Evolutionary conservation across 2,113 vertebrate genomes (phyloP).

Genomic region (Microtus richardsoni): DNA sequence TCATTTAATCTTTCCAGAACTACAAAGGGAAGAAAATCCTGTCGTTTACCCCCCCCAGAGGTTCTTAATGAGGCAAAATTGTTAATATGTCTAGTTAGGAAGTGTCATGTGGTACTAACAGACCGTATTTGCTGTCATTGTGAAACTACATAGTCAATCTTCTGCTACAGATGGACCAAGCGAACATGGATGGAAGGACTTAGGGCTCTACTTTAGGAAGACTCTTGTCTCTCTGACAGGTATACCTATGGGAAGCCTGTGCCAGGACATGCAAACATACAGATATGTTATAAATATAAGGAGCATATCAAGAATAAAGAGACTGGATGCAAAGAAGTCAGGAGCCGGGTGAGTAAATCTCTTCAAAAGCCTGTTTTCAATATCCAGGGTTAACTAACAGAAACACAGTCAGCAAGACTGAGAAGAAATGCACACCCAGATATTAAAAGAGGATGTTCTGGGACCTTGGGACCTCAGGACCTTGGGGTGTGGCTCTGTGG

Average conservation of each 20-base stretch:
- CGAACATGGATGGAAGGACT: background rate
- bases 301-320: conserved; percentile 33
- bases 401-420: background rate
- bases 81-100: background rate
- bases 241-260: conserved; percentile 85
- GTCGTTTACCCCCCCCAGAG: background rate
- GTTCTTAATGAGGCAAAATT: background rate
- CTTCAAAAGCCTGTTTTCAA: background rate
- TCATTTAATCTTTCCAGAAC: background rate
- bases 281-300: conserved; percentile 49
- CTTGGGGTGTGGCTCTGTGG: too few species aligned
- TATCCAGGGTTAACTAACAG: background rate
- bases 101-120: too few species aligned
- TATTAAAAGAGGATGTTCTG: background rate
- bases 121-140: background rate
- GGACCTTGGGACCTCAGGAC: background rate
- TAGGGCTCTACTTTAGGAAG: background rate
- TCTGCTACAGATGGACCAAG: background rate
- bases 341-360: conserved; percentile 59
- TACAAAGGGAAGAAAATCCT: background rate
- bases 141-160: background rate
- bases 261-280: conserved; percentile 64
- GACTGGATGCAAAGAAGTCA: conserved; percentile 75
- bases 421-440: background rate
- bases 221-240: conserved; percentile 49